Evolutionary conservation across 2,113 vertebrate genomes (phyloP).

Genomic region (Pantherophis guttatus): DNA sequence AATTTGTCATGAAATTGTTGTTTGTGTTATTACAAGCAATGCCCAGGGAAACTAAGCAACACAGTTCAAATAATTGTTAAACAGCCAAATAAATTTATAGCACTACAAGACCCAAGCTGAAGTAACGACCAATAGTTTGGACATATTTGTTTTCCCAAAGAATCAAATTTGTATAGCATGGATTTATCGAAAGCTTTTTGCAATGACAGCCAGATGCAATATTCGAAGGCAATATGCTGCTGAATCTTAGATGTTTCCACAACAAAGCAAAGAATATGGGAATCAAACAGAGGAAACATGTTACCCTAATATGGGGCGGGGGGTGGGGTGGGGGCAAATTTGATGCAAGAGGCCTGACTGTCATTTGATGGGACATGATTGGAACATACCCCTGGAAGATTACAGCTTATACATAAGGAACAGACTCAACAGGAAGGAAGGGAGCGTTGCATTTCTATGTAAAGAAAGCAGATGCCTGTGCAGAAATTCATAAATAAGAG

Average conservation of each 20-base stretch:
- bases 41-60: neutral
- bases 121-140: no score
- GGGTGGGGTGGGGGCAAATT: neutral
- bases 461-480: neutral
- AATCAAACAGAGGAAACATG: neutral
- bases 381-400: neutral
- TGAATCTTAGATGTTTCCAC: neutral
- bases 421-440: neutral
- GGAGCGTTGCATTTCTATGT: neutral
- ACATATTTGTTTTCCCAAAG: neutral
- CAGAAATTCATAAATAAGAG: neutral
- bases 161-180: neutral
- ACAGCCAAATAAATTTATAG: neutral
- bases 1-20: neutral
- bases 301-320: neutral
- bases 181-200: neutral
- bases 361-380: neutral
- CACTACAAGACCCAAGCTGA: neutral
- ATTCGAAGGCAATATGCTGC: neutral
- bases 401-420: neutral
- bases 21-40: neutral
- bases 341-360: neutral
- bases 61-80: neutral
- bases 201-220: neutral
- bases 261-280: neutral